Evolutionary conservation across 1,140 invertebrate genomes (phyloP).

Genomic region (Calliopsis andreniformis): DNA sequence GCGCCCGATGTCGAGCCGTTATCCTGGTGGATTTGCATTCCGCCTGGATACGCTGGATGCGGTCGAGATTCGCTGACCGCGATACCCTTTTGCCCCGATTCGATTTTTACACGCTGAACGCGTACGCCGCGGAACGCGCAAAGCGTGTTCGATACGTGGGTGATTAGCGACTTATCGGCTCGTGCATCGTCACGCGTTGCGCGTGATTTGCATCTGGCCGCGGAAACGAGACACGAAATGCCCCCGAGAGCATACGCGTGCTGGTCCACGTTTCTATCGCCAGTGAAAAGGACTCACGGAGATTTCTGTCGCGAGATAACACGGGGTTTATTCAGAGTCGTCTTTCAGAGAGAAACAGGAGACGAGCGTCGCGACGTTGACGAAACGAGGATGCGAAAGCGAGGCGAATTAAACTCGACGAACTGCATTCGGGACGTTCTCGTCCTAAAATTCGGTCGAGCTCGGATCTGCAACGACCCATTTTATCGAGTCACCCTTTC

Average conservation of each 20-base stretch:
- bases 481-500: slow-evolving; percentile 43
- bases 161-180: slow-evolving; percentile 18
- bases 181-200: background rate
- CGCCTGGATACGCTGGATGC: background rate
- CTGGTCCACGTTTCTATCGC: no score
- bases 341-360: background rate
- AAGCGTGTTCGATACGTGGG: background rate
- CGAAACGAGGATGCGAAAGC: background rate
- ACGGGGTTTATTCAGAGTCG: background rate
- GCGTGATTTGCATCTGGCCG: background rate
- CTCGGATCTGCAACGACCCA: slow-evolving; percentile 5
- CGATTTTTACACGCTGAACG: slow-evolving; percentile 1
- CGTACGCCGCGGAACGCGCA: background rate
- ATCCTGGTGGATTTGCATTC: slow-evolving; percentile 9
- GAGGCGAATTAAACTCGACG: background rate
- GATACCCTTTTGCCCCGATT: background rate
- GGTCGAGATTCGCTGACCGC: background rate
- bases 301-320: background rate
- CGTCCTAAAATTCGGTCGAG: slow-evolving; percentile 13
- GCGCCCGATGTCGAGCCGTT: background rate
- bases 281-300: no score
- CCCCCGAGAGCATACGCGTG: no score
- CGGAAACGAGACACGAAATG: background rate
- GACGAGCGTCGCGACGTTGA: background rate
- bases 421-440: background rate